A percentile compares a stretch with the other conserved stretches of the same genome.
These are phyloP conservation scores for Poecile montanus DNA, from an alignment of 2,797 vertebrate species.

Conservation along the genomic window DNA sequence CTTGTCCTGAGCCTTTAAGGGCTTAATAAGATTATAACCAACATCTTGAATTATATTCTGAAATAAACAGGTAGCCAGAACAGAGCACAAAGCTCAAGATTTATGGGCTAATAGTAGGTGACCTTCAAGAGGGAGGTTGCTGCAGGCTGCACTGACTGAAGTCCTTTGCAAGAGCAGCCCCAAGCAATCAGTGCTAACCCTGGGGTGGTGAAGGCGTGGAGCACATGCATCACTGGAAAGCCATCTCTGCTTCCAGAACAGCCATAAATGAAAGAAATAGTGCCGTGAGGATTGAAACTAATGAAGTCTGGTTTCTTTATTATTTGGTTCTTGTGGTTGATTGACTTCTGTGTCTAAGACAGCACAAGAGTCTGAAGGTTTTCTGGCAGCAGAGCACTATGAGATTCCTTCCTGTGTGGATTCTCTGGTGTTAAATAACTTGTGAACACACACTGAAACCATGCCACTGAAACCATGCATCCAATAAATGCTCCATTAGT, in stretches of 20 bases:
- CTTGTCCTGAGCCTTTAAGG: constrained; percentile 35
- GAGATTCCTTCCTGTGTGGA: not conserved
- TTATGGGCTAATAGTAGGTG: constrained; percentile 46
- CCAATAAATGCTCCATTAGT: not conserved
- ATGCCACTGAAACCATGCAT: not conserved
- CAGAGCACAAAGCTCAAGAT: constrained; percentile 27
- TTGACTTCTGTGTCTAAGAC: not conserved
- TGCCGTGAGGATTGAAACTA: constrained; percentile 10
- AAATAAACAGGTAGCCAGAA: constrained; percentile 61
- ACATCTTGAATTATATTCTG: constrained; percentile 62
- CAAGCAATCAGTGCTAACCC: not conserved
- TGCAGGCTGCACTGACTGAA: not conserved
- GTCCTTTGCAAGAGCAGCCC: not conserved
- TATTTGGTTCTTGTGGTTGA: constrained; percentile 30
- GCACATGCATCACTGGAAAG: constrained; percentile 13
- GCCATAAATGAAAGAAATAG: constrained; percentile 41
- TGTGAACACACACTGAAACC: not conserved
- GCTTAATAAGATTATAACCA: constrained; percentile 52
- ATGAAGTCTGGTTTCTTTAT: constrained; percentile 35
- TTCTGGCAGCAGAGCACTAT: not conserved
- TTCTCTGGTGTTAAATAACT: constrained; percentile 19
- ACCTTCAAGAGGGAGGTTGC: constrained; percentile 53
- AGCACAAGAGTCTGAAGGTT: not conserved
- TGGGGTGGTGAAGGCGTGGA: not conserved
- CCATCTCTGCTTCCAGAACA: not conserved